Evolutionary conservation across 1,140 invertebrate species (phyloP), one percentile per base, ranked within the genome.

Genomic region (Mya arenaria): DNA sequence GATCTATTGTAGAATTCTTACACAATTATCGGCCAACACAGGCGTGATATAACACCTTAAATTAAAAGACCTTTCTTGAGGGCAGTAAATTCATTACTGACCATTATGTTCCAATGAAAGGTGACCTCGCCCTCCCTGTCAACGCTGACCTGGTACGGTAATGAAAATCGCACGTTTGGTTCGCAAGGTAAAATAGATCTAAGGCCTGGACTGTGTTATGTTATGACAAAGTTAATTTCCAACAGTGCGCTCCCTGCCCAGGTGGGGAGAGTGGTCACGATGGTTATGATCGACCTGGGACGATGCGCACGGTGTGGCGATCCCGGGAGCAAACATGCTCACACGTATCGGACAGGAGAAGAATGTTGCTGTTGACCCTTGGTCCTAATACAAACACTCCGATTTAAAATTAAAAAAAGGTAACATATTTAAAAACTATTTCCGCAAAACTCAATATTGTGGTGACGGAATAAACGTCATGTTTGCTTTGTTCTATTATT

Each of bases 71-170:
- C 25, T 69, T 69, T 71, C 65, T 71, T 39, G 19, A 34, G 17
- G 65, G 77, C 66, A 60, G 77, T 80, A 80, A 80, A 80, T 80
- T 80, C 77, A 80, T 80, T 80, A 80, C 65, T 25, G 66, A 19
- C 65, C 52, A 80, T 80, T 80, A 71, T 80, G 25, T 48, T 30
- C 34, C 34, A 8, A 55, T 71, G 77, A 80, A 48, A 56, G 36
- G 25, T 0, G 8, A 13, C 65, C 34, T 15, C 19, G 48, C 8
- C 15, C 65, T 56, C 4, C 37, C 44, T 71, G 77, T 80, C 77
- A 80, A 71, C 66, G 71, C n/a, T 58, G 48, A 80, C 68, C 52
- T 44, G 77, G 60, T 60, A 80, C 55, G 55, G 77, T 80, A 80
- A 80, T 80, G 62, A 48, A 71, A 71, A 69, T 80, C 37, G 68